Percentiles rank a stretch among this genome's conserved stretches.
Conservation (phyloP, 2,888 invertebrate species). For the Metopia argyrocephala region DNA sequence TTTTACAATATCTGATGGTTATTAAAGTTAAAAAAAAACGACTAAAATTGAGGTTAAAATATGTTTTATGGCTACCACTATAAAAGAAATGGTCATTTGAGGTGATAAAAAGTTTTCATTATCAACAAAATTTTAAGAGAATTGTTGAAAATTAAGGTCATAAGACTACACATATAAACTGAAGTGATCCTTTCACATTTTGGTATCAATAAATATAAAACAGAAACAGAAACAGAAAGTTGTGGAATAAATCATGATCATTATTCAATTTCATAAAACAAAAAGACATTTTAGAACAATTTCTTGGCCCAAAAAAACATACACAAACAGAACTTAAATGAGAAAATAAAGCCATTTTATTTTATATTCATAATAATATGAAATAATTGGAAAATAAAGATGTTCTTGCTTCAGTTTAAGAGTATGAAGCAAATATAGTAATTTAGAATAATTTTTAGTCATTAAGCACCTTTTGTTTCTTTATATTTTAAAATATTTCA, state of each 20-base stretch:
- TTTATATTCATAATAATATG: too few species aligned
- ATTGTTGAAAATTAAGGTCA: constrained; percentile 51
- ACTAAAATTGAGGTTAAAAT: constrained; percentile 10
- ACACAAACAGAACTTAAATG: too few species aligned
- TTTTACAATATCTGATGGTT: too few species aligned
- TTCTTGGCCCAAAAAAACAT: too few species aligned
- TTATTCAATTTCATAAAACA: background rate
- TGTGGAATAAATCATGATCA: background rate
- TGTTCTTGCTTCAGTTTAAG: too few species aligned
- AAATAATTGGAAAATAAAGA: background rate
- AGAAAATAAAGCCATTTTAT: too few species aligned
- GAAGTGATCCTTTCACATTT: constrained; percentile 55
- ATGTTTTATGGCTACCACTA: constrained; percentile 6
- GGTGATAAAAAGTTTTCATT: constrained; percentile 20
- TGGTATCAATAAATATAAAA: constrained; percentile 15
- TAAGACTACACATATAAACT: constrained; percentile 1
- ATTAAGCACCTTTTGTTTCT: constrained; percentile 20
- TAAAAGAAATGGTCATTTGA: constrained; percentile 11
- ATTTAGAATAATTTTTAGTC: constrained; percentile 8
- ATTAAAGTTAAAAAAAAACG: too few species aligned
- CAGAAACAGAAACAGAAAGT: background rate
- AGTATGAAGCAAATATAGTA: constrained; percentile 47
- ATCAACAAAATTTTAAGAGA: constrained; percentile 11
- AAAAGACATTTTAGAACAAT: too few species aligned
- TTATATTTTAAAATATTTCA: background rate